Percentiles rank a stretch among this genome's conserved stretches.
phyloP scores from a whole-genome alignment of 2,888 invertebrate species.

The Plutella xylostella region DNA sequence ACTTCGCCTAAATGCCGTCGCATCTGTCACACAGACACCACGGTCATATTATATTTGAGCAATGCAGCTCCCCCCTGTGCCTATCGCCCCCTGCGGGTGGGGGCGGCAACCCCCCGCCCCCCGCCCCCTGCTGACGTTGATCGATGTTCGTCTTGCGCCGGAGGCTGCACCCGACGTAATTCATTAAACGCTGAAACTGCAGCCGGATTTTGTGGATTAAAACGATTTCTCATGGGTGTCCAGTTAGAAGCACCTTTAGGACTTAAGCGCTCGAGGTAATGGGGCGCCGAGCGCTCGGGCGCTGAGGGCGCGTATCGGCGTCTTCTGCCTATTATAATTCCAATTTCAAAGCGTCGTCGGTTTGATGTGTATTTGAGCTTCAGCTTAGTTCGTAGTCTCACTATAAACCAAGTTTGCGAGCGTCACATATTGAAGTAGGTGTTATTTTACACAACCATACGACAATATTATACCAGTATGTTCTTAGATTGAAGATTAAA shows the following conservation, averaged over 20 bases:
- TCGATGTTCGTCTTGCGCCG: slow-evolving; percentile 75
- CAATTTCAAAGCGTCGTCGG: background rate
- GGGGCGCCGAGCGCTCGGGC: background rate
- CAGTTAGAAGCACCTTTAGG: slow-evolving; percentile 24
- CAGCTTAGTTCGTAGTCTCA: too few relatives aligned
- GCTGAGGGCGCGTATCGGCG: background rate
- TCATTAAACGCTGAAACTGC: slow-evolving; percentile 69
- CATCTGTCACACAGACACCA: slow-evolving; percentile 7
- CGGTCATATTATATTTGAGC: slow-evolving; percentile 66
- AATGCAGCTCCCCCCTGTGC: slow-evolving; percentile 47
- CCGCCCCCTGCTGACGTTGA: slow-evolving; percentile 74
- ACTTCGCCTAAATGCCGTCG: background rate
- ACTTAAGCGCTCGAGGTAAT: background rate
- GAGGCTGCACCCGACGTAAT: slow-evolving; percentile 70
- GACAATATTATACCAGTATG: too few relatives aligned
- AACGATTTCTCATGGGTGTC: slow-evolving; percentile 67
- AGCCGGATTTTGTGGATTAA: slow-evolving; percentile 69
- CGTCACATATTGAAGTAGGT: too few relatives aligned
- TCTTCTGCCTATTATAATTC: too few relatives aligned
- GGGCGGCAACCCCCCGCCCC: slow-evolving; percentile 20
- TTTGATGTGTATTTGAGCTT: background rate
- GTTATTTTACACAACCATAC: too few relatives aligned
- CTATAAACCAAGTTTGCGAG: too few relatives aligned
- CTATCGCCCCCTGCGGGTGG: slow-evolving; percentile 34
- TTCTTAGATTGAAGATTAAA: too few relatives aligned